These are phyloP conservation scores for Parotocinclus haroldoi DNA, from an alignment of 2,797 vertebrate species.

Conservation along the genomic window DNA sequence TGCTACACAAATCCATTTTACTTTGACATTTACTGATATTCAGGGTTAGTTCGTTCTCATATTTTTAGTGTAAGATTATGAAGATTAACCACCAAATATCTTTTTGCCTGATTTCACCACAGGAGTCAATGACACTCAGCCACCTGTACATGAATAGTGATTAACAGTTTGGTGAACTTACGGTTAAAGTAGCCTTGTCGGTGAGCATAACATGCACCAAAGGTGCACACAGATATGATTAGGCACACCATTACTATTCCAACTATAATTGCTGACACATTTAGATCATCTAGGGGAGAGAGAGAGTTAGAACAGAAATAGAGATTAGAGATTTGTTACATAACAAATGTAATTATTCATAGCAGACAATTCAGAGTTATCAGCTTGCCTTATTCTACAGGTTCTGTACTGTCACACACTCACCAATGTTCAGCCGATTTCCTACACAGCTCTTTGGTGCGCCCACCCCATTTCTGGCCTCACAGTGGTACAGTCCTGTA, in stretches of 20 bases:
- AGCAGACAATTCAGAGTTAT: too few relatives aligned
- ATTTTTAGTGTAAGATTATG: too few relatives aligned
- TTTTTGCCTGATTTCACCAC: too few relatives aligned
- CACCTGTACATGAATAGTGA: too few relatives aligned
- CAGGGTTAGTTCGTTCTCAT: too few relatives aligned
- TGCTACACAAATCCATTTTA: too few relatives aligned
- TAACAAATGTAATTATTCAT: too few relatives aligned
- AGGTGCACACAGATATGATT: constrained; percentile 72
- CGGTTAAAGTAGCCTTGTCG: constrained; percentile 89
- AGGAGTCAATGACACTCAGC: too few relatives aligned
- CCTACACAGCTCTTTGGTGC: constrained; percentile 75
- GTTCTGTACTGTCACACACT: constrained; percentile 40
- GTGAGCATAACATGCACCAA: constrained; percentile 81
- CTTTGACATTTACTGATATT: too few relatives aligned
- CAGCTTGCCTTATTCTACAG: neutral
- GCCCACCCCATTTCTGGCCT: constrained; percentile 84
- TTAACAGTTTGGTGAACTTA: constrained; percentile 68
- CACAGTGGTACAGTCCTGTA: constrained; percentile 86
- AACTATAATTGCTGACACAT: constrained; percentile 75
- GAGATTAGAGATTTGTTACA: too few relatives aligned
- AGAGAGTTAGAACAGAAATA: too few relatives aligned
- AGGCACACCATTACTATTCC: constrained; percentile 76
- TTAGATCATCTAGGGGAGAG: constrained; percentile 81
- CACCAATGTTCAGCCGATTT: constrained; percentile 86
- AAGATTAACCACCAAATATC: too few relatives aligned